Percentiles rank a stretch among this genome's conserved stretches.
Evolutionary conservation across 2,113 vertebrate species (phyloP).

Genomic region (Acinonyx jubatus): DNA sequence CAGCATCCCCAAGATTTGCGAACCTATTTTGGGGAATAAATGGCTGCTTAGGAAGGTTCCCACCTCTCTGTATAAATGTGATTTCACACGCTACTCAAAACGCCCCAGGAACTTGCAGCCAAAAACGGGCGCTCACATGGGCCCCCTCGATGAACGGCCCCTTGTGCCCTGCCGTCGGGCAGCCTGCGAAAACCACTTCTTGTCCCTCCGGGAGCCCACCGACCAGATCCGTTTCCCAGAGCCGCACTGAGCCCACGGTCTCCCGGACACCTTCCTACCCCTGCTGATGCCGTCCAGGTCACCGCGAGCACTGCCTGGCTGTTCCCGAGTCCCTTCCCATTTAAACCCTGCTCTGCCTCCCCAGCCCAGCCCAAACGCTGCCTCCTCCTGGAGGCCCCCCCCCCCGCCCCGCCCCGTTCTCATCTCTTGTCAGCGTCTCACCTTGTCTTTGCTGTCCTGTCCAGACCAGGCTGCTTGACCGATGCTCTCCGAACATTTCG

Average conservation of each 20-base stretch:
- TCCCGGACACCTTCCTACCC: background rate
- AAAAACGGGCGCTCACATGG: background rate
- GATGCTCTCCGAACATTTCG: background rate
- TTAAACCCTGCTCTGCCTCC: background rate
- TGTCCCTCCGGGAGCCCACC: slow-evolving; percentile 57
- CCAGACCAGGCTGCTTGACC: background rate
- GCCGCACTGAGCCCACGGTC: fast-evolving
- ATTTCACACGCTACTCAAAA: slow-evolving; percentile 83
- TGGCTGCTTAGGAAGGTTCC: slow-evolving; percentile 70
- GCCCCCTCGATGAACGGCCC: slow-evolving; percentile 24
- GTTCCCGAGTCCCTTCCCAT: background rate
- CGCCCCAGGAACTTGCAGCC: background rate
- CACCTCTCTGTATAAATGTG: slow-evolving; percentile 64
- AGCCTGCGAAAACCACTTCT: background rate
- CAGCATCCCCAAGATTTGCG: slow-evolving; percentile 52
- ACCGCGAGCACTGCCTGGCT: background rate
- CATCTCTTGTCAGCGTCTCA: background rate
- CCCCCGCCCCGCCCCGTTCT: too few species aligned
- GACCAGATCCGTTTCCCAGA: background rate
- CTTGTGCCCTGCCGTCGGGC: slow-evolving; percentile 22
- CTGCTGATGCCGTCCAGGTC: fast-evolving
- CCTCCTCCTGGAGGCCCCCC: background rate
- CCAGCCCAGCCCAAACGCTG: background rate
- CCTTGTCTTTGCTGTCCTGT: background rate
- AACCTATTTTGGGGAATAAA: slow-evolving; percentile 80